Base-by-base conservation (phyloP, 1,140 invertebrate genomes). In the Drosophila nigrodunni region DNA sequence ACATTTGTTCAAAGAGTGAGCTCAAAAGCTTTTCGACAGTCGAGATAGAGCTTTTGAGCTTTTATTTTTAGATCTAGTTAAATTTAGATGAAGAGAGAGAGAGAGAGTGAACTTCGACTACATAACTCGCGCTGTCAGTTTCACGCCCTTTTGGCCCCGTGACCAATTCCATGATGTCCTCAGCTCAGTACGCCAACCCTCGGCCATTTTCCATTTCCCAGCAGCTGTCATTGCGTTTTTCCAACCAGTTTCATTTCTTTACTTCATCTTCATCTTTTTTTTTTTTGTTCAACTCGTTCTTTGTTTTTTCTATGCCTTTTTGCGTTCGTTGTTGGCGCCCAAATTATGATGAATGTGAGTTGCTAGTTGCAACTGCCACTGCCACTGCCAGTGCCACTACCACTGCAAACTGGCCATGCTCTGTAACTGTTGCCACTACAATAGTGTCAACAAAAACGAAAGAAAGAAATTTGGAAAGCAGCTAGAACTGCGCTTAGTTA, bases 351-450 rank as follows among this genome's bases (percentile, higher is more conserved):
- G 72, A 74, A 74, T 74, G 66, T 35, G 8, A 13, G 8, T 57
- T 67, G 37, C 15, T 37, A 49, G 35, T 57, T 43, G 72, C 10
- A 61, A 41, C 64, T 64, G 43, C 11, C 43, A 59, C 52, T 34
- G 50, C 1, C 25, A 18, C 59, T 25, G 52, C 9, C 6, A 37
- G 30, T 15, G 43, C n/a, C 18, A 21, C 18, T 21, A 21, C 18
- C 18, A 21, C 41, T 18, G 46, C 15, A 21, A 37, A 34, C 60
- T 66, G 41, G 57, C 43, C 37, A 50, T 37, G 25, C 8, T 54
- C 11, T 47, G 18, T 25, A 76, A 72, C 73, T 78, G 77, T 76
- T 78, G 77, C 77, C 72, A 18, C 67, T 58, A 25, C 69, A 77
- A 41, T 35, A 43, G 11, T 7, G 44, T 13, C 2, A 68, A 58